phyloP scores from a whole-genome alignment of 2,888 invertebrate genomes.

The Oithona nana region DNA sequence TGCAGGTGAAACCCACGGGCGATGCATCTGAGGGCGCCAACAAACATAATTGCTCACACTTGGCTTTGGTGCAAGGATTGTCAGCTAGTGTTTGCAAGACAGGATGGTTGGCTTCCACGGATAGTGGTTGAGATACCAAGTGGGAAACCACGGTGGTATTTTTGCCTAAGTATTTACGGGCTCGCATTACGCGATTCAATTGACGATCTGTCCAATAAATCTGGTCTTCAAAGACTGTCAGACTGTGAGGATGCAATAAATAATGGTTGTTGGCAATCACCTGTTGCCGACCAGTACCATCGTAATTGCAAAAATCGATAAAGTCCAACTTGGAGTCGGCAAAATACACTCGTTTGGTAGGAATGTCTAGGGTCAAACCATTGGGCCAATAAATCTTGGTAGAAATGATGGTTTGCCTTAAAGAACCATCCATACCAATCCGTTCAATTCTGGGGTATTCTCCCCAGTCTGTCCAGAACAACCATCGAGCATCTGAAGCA shows the following conservation, averaged over 20 bases:
- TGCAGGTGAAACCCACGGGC: slow-evolving; percentile 56
- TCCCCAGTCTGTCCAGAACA: slow-evolving; percentile 99
- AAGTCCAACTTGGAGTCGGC: slow-evolving; percentile 93
- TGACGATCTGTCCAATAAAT: slow-evolving; percentile 93
- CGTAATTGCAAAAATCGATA: slow-evolving; percentile 92
- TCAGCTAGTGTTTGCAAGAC: slow-evolving; percentile 65
- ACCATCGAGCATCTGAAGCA: slow-evolving; percentile 56
- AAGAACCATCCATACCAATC: slow-evolving; percentile 85
- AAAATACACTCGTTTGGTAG: slow-evolving; percentile 82
- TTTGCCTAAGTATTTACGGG: slow-evolving; percentile 73
- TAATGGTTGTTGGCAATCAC: slow-evolving; percentile 69
- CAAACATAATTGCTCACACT: slow-evolving; percentile 77
- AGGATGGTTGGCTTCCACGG: slow-evolving; percentile 86
- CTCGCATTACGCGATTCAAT: slow-evolving; percentile 61
- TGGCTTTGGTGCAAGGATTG: slow-evolving; percentile 49
- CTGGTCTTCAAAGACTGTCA: slow-evolving; percentile 86
- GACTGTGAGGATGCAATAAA: slow-evolving; percentile 78
- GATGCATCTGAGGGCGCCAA: slow-evolving; percentile 47
- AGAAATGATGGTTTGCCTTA: slow-evolving; percentile 60
- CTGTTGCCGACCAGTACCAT: slow-evolving; percentile 73
- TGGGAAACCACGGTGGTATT: slow-evolving; percentile 88
- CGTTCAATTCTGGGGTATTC: slow-evolving; percentile 88
- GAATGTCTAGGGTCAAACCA: slow-evolving; percentile 83
- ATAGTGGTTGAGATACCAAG: slow-evolving; percentile 78
- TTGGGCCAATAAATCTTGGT: slow-evolving; percentile 98